phyloP scores from a whole-genome alignment of 2,113 vertebrate species.

The Vombatus ursinus region DNA sequence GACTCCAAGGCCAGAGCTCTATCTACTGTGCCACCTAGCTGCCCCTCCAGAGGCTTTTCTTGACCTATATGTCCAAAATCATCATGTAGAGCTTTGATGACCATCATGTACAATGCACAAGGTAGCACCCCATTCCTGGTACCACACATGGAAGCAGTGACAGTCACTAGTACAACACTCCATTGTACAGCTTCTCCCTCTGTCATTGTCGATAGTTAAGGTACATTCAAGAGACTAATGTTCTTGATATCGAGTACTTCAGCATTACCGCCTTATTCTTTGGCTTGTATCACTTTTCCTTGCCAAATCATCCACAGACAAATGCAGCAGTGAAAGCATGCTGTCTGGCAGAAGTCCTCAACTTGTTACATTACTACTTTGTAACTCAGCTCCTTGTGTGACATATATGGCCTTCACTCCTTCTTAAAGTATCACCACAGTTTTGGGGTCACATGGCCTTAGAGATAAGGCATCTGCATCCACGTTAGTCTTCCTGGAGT shows the following conservation, averaged over 20 bases:
- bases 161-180: too few species aligned
- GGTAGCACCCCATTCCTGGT: too few species aligned
- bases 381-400: neutral
- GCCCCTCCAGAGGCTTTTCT: too few species aligned
- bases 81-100: too few species aligned
- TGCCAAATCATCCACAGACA: neutral
- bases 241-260: neutral
- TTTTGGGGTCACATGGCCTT: neutral
- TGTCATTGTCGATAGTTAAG: too few species aligned
- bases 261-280: neutral
- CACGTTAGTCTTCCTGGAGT: too few species aligned
- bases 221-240: neutral
- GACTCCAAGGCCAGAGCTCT: too few species aligned
- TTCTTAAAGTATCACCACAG: neutral
- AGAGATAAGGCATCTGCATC: neutral
- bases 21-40: too few species aligned
- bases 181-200: too few species aligned
- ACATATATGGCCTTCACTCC: neutral
- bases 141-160: too few species aligned
- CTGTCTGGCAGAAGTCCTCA: neutral
- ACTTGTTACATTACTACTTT: neutral
- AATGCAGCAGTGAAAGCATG: neutral
- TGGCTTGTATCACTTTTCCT: neutral
- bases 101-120: too few species aligned
- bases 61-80: too few species aligned